Base-by-base conservation (phyloP, 2,113 vertebrate genomes). In the Boleophthalmus pectinirostris region DNA sequence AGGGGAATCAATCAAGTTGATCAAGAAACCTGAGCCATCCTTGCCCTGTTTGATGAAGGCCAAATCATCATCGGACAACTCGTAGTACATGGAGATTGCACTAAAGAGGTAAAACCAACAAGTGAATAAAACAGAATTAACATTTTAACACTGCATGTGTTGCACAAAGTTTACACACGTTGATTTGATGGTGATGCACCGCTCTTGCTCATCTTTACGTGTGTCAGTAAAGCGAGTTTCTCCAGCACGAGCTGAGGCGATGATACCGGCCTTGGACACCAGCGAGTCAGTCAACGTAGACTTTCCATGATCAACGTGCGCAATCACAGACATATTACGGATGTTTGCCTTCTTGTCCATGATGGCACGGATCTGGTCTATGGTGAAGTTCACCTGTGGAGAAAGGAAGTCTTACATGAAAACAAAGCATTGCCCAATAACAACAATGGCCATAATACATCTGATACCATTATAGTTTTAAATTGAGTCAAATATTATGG, bases 341-440 rank as follows among this genome's bases (percentile, higher is more conserved):
- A 99, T 99, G 89, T 99, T 99, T 88, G 96, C 94, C 93, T 99
- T 98, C 77, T 97, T 99, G 95, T 98, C 97, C 97, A 98, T 99
- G 92, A 99, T 98, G 93, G 92, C 90, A 93, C 97, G 95, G 92
- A 98, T 98, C 94, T 99, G 97, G 86, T 99, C 97, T 86, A 98
- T 93, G 0, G 96, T 99, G 89, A 98, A 99, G 95, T 99, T 99
- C 94, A 99, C 97, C 97, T 94, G 49, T 23, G 15, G 21, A 13
- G 18, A 74, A 64, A 21, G 18, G n/a, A 64, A 12, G 1, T 20
- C 33, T n/a, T 18, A n/a, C 3, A 38, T 38, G 33, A n/a, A 64
- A 20, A 20, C 16, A 38, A 64, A 14, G 13, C 14, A 51, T 51
- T 1, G 12, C 7, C 6, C 46, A 46, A 46, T 20, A 20, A 18